These are phyloP conservation scores for Prietella phreatophila DNA, from an alignment of 2,113 vertebrate genomes.

Conservation along the genomic window DNA sequence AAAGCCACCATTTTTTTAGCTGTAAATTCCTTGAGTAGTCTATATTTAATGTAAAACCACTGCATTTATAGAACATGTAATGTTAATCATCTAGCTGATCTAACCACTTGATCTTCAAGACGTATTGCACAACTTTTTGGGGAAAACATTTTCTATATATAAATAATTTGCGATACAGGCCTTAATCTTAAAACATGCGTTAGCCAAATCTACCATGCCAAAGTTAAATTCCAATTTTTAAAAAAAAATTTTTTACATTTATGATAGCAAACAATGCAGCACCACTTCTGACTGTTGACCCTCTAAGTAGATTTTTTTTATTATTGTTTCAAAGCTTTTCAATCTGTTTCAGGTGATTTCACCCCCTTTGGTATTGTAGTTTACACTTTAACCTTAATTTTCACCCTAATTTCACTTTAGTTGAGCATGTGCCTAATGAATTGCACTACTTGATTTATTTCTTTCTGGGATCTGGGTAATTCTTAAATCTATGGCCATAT, in stretches of 20 bases:
- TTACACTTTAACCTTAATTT: not conserved
- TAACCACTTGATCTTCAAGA: not conserved
- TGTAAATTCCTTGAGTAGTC: not conserved
- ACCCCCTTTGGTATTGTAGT: not conserved
- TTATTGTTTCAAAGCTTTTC: not conserved
- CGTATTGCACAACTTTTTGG: not conserved
- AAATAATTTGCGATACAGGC: not conserved
- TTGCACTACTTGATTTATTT: slow-evolving; percentile 3
- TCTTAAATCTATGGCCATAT: not conserved
- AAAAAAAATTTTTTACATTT: not conserved
- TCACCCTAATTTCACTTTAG: not conserved
- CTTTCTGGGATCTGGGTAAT: slow-evolving; percentile 15
- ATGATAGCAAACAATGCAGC: not conserved
- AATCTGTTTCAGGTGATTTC: not conserved
- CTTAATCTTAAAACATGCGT: not conserved
- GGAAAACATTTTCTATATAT: not conserved
- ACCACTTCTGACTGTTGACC: not conserved
- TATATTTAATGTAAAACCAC: not conserved
- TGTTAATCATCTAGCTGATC: not conserved
- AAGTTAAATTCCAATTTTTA: not conserved
- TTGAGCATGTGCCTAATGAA: not conserved
- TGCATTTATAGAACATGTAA: not conserved
- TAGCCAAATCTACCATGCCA: not conserved
- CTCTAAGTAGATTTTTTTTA: not conserved
- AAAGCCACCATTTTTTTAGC: not conserved